A percentile compares a stretch with the other conserved stretches of the same genome.
Evolutionary conservation across 1,140 invertebrate genomes (phyloP).

Genomic region (Drosophila carrolli): DNA sequence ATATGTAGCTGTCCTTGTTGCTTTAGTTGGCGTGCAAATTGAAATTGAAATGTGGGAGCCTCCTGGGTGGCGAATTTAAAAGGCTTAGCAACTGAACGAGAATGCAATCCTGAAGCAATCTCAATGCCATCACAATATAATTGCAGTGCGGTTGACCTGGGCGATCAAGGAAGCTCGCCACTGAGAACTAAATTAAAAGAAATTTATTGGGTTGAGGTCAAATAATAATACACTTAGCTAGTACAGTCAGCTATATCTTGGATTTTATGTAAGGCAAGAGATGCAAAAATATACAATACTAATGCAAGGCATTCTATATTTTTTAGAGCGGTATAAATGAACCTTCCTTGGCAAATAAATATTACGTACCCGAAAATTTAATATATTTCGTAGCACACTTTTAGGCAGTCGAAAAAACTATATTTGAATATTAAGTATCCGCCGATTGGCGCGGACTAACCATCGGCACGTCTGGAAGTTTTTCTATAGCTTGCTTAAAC

Average conservation of each 20-base stretch:
- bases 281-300: no score
- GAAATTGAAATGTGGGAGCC: slow-evolving; percentile 13
- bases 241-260: not conserved
- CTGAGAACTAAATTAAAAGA: not conserved
- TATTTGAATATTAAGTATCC: not conserved
- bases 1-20: slow-evolving; percentile 1
- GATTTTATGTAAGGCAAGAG: no score
- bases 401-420: not conserved
- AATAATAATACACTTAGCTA: not conserved
- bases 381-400: not conserved
- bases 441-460: not conserved
- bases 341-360: no score
- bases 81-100: slow-evolving; percentile 10
- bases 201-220: slow-evolving; percentile 2
- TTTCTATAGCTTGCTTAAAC: not conserved
- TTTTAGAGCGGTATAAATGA: no score
- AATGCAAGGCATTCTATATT: not conserved
- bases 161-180: not conserved
- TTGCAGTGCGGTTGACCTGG: slow-evolving; percentile 6
- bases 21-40: slow-evolving; percentile 10
- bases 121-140: slow-evolving; percentile 15
- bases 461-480: not conserved
- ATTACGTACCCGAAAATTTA: not conserved
- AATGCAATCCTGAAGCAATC: slow-evolving; percentile 21
- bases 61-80: not conserved